phyloP scores from a whole-genome alignment of 2,113 vertebrate genomes.

The Argyrosomus japonicus region DNA sequence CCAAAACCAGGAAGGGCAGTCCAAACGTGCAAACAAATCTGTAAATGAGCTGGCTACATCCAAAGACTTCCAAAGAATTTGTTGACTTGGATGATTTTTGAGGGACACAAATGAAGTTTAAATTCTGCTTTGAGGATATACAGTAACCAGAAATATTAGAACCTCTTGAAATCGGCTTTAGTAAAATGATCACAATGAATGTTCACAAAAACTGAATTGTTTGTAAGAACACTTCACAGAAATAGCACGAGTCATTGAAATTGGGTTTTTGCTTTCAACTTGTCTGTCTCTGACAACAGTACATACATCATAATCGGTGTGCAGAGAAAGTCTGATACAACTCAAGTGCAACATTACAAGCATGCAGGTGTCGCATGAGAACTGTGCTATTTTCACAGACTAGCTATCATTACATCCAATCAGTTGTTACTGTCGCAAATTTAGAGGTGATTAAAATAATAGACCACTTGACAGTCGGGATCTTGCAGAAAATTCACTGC shows the following conservation, averaged over 20 bases:
- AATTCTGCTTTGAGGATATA: not conserved
- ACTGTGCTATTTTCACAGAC: conserved; percentile 33
- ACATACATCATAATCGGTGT: not conserved
- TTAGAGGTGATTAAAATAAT: conserved; percentile 64
- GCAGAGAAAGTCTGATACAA: conserved; percentile 18
- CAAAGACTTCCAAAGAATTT: not conserved
- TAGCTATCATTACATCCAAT: conserved; percentile 57
- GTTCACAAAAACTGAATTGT: not conserved
- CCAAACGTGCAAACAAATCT: too few species aligned
- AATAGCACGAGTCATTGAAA: not conserved
- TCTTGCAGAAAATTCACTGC: conserved; percentile 36
- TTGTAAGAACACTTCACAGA: not conserved
- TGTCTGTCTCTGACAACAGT: conserved; percentile 7
- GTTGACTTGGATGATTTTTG: not conserved
- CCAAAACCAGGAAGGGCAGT: too few species aligned
- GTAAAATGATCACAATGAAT: too few species aligned
- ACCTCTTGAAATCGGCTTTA: not conserved
- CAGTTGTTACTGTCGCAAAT: conserved; percentile 35
- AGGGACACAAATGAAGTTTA: not conserved
- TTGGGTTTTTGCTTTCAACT: not conserved
- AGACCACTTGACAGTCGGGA: conserved; percentile 40
- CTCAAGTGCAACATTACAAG: conserved; percentile 39
- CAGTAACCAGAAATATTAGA: not conserved
- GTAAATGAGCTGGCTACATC: too few species aligned
- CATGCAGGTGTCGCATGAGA: conserved; percentile 27